Evolutionary conservation across 2,113 vertebrate species (phyloP).

Genomic region (Microcebus lehilahytsara): DNA sequence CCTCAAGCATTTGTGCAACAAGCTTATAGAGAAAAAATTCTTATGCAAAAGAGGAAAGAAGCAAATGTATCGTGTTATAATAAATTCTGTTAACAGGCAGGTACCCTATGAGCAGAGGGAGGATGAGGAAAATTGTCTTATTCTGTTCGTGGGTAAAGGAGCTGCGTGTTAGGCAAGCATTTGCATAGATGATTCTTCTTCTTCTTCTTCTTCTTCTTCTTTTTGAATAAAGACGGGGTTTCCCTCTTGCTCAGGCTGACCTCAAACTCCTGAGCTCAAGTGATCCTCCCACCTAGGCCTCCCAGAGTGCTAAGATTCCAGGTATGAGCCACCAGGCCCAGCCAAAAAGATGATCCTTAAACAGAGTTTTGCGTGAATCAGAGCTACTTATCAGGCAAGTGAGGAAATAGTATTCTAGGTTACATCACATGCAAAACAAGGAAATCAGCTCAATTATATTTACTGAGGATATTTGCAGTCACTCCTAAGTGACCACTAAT

Average conservation of each 20-base stretch:
- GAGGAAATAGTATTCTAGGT: not conserved
- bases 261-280: too few species aligned
- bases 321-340: too few species aligned
- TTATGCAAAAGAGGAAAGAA: not conserved
- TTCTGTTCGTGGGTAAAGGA: too few species aligned
- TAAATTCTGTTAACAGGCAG: not conserved
- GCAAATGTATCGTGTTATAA: accelerated
- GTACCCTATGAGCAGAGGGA: too few species aligned
- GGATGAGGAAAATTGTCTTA: not conserved
- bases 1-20: not conserved
- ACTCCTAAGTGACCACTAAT: not conserved
- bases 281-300: too few species aligned
- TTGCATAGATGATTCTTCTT: too few species aligned
- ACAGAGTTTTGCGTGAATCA: not conserved
- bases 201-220: too few species aligned
- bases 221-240: too few species aligned
- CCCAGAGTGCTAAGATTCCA: too few species aligned
- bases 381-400: not conserved
- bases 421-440: not conserved
- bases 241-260: too few species aligned
- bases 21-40: not conserved
- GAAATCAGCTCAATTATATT: not conserved
- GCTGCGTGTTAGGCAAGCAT: not conserved
- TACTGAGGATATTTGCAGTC: not conserved
- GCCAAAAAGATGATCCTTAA: not conserved